phyloP scores from a whole-genome alignment of 2,888 invertebrate genomes.

The Tiliacea aurago region DNA sequence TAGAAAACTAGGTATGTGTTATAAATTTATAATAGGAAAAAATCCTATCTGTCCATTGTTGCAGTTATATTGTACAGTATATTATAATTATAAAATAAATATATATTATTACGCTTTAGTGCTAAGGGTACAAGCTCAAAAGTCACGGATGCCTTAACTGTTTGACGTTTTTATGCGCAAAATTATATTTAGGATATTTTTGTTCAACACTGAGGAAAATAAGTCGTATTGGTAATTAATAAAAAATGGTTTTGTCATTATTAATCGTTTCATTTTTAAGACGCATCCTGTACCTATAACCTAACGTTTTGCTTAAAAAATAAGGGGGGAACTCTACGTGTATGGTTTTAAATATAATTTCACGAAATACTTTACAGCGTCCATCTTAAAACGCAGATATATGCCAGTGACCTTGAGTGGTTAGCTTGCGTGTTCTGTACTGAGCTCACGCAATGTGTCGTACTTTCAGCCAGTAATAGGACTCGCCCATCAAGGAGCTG shows the following conservation, averaged over 20 bases:
- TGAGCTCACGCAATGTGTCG: too few relatives aligned
- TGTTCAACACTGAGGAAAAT: slow-evolving; percentile 54
- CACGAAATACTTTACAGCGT: too few relatives aligned
- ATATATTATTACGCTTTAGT: slow-evolving; percentile 59
- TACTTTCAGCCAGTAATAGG: too few relatives aligned
- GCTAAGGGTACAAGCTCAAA: slow-evolving; percentile 63
- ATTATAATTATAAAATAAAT: slow-evolving; percentile 31
- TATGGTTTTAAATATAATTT: too few relatives aligned
- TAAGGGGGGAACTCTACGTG: too few relatives aligned
- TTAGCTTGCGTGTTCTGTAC: too few relatives aligned
- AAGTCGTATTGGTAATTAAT: slow-evolving; percentile 47
- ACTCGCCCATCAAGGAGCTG: too few relatives aligned
- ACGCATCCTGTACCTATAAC: background rate
- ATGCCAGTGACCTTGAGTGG: too few relatives aligned
- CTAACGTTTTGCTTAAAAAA: background rate
- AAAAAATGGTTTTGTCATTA: slow-evolving; percentile 60
- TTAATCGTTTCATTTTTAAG: slow-evolving; percentile 23
- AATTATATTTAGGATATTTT: slow-evolving; percentile 57
- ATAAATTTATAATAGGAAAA: slow-evolving; percentile 14
- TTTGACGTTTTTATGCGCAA: slow-evolving; percentile 64
- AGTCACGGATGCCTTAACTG: slow-evolving; percentile 66
- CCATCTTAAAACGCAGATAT: too few relatives aligned
- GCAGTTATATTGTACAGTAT: slow-evolving; percentile 56
- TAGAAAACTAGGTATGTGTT: slow-evolving; percentile 24
- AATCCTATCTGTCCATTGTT: slow-evolving; percentile 57